phyloP scores from a whole-genome alignment of 2,888 invertebrate species.

The Proisotoma minuta region DNA sequence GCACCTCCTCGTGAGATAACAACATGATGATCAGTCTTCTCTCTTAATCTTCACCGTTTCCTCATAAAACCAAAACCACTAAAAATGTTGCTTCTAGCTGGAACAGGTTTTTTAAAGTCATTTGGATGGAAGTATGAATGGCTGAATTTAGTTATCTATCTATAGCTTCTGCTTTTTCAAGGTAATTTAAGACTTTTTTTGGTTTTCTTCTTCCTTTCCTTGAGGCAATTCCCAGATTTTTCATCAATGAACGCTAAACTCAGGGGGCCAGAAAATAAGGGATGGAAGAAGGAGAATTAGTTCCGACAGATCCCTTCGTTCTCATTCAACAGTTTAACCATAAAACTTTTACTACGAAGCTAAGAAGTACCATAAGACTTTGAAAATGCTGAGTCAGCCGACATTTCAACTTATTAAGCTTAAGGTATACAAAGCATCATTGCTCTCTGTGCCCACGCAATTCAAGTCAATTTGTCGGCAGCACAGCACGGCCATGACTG shows the following conservation, averaged over 20 bases:
- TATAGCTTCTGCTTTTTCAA: too few relatives aligned
- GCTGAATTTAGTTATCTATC: too few relatives aligned
- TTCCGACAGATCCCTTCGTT: not conserved
- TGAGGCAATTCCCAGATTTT: conserved; percentile 37
- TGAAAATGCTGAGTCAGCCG: conserved; percentile 1
- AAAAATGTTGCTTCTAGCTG: too few relatives aligned
- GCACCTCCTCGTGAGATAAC: not conserved
- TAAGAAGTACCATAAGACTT: not conserved
- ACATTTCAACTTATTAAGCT: too few relatives aligned
- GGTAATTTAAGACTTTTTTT: conserved; percentile 10
- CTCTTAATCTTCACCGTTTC: not conserved
- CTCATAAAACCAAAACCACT: too few relatives aligned
- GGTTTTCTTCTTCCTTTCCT: conserved; percentile 24
- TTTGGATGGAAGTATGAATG: too few relatives aligned
- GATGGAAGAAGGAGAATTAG: conserved; percentile 1
- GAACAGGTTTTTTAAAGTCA: too few relatives aligned
- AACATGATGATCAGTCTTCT: conserved; percentile 2
- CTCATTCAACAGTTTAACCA: not conserved
- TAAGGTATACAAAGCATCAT: too few relatives aligned
- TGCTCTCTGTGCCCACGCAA: too few relatives aligned
- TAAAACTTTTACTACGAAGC: conserved; percentile 4
- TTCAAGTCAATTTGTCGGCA: too few relatives aligned
- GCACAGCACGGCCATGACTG: too few relatives aligned
- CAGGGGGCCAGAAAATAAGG: not conserved
- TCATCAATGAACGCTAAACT: conserved; percentile 43